Base-by-base conservation (phyloP, 2,113 vertebrate genomes). In the Rhinolophus sinicus region DNA sequence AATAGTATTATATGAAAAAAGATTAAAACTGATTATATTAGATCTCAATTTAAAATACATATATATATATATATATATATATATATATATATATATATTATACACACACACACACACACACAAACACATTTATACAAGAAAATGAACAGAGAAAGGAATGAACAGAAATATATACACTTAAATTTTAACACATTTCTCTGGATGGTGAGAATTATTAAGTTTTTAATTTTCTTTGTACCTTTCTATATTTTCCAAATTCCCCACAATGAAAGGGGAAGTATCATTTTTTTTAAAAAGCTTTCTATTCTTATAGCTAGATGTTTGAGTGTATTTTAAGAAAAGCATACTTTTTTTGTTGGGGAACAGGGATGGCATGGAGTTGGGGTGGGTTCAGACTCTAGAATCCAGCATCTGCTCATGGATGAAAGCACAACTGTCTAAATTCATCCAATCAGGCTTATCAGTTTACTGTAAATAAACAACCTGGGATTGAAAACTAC, bases 201-300 rank as follows among this genome's bases (percentile, higher is more conserved):
- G 14, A 69, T 38, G 15, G 40, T 83, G 24, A 96, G 94, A 86
- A 89, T 54, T 58, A 16, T 44, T 30, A 81, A 11, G 15, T 54
- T 90, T 93, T 81, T 60, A 77, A 88, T 89, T 82, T 85, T 90
- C 47, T 81, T 87, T 76, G 4, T 76, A 94, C 3, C 14, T 81
- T 90, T 92, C 47, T 94, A 35, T 84, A 92, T 72, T 88, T 97
- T 95, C 70, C 44, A 94, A 96, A 96, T 58, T 94, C 30, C 18
- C 67, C n/a, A 95, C n/a, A 90, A 88, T 52, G 40, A 92, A 33
- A 58, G 28, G 2, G 15, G 62, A 92, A 56, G 18, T 64, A 26
- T 52, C 22, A 24, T 54, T 64, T 86, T 78, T 65, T 33, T 21
- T 21, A 30, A 64, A 84, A 93, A 88, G 40, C 0, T 24, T 90